Evolutionary conservation across 2,797 vertebrate genomes (phyloP).

Genomic region (Natrix natrix): DNA sequence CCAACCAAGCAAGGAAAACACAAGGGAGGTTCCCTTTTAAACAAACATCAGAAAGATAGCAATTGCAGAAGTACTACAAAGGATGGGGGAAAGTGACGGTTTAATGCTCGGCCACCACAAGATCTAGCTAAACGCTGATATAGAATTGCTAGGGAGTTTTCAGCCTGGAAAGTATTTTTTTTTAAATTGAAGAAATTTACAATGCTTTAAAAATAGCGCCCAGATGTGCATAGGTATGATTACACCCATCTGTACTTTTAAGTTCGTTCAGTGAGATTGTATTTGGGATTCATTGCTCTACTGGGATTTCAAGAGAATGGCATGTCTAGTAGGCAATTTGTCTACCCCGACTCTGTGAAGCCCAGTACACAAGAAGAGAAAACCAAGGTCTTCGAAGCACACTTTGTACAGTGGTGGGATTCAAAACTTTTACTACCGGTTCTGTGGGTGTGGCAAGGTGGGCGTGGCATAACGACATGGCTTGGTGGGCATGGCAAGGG

Average conservation of each 20-base stretch:
- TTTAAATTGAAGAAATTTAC: neutral
- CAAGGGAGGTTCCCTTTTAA: neutral
- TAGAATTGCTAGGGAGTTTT: neutral
- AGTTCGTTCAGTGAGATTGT: neutral
- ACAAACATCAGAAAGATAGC: neutral
- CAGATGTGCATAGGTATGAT: neutral
- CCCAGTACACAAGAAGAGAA: neutral
- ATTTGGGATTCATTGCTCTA: neutral
- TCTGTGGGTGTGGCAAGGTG: too few relatives aligned
- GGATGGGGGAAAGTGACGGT: rapidly evolving
- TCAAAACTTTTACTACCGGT: too few relatives aligned
- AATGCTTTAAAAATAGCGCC: neutral
- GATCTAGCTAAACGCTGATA: neutral
- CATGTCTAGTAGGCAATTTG: neutral
- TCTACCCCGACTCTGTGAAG: neutral
- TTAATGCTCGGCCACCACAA: neutral
- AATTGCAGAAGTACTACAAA: neutral
- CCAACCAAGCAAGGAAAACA: neutral
- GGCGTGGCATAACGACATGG: too few relatives aligned
- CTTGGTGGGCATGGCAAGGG: too few relatives aligned
- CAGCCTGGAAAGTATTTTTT: neutral
- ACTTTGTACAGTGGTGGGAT: neutral
- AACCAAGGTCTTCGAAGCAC: neutral
- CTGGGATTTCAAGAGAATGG: neutral
- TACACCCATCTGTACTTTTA: neutral